A percentile compares a stretch with the other conserved stretches of the same genome.
These are phyloP conservation scores for Oreochromis spilurus DNA, from an alignment of 2,113 vertebrate species.

Conservation along the genomic window DNA sequence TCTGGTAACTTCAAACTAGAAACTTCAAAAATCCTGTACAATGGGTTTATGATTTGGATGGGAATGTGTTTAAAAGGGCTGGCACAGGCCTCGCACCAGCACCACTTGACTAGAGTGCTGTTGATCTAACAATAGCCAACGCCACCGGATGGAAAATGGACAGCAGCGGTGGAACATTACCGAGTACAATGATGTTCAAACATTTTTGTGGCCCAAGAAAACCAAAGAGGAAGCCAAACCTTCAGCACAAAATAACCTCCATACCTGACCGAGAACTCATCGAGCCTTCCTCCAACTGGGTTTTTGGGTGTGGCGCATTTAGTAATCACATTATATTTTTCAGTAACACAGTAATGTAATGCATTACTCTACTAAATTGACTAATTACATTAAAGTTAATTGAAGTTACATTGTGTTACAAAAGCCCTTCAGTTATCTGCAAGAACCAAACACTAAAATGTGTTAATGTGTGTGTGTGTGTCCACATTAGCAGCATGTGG, in stretches of 20 bases:
- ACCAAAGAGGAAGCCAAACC: background rate
- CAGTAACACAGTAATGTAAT: background rate
- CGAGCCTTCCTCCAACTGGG: background rate
- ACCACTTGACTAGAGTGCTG: background rate
- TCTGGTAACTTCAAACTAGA: background rate
- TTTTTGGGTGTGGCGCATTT: background rate
- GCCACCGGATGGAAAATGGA: background rate
- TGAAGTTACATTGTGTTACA: background rate
- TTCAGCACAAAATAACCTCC: background rate
- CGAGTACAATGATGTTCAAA: background rate
- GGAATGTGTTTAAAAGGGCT: background rate
- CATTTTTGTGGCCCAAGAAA: background rate
- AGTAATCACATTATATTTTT: background rate
- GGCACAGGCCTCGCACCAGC: background rate
- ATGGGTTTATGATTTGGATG: background rate
- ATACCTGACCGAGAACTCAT: background rate
- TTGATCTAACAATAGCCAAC: background rate
- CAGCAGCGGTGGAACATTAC: background rate
- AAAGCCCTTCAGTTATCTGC: background rate
- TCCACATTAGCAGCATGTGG: background rate
- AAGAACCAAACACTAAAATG: background rate
- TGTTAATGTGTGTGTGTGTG: background rate
- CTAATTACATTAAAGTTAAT: background rate
- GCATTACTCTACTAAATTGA: background rate
- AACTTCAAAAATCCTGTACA: background rate